Conservation (phyloP, 1,140 invertebrate species). For the Stegodyphus mimosarum region DNA sequence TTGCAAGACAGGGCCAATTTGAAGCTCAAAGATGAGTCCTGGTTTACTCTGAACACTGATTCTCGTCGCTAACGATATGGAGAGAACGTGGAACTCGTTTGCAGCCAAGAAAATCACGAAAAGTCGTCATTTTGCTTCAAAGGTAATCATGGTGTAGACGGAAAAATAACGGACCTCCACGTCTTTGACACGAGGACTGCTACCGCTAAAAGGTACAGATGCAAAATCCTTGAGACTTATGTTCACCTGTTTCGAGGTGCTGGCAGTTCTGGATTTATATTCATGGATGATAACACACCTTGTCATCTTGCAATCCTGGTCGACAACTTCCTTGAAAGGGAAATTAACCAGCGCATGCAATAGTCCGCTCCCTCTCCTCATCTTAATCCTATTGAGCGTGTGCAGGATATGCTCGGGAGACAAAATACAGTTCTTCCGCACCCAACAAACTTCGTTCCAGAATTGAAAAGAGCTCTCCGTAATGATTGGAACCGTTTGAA, state of each 20-base stretch:
- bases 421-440: too few species aligned
- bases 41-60: neutral
- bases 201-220: neutral
- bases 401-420: too few species aligned
- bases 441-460: too few species aligned
- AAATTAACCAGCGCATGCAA: neutral
- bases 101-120: neutral
- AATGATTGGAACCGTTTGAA: too few species aligned
- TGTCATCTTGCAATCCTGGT: neutral
- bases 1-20: neutral
- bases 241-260: neutral
- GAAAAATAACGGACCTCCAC: neutral
- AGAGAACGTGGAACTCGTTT: neutral
- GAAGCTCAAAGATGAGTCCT: too few species aligned
- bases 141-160: neutral
- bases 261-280: neutral
- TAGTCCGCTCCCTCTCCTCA: neutral
- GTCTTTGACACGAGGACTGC: neutral
- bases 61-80: neutral
- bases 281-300: neutral
- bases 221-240: neutral
- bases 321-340: neutral
- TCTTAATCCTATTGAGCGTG: too few species aligned
- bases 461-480: too few species aligned
- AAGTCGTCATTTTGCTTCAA: neutral